A percentile compares a stretch with the other conserved stretches of the same genome.
phyloP scores from a whole-genome alignment of 1,140 invertebrate genomes.

The Heliconius hermathena region DNA sequence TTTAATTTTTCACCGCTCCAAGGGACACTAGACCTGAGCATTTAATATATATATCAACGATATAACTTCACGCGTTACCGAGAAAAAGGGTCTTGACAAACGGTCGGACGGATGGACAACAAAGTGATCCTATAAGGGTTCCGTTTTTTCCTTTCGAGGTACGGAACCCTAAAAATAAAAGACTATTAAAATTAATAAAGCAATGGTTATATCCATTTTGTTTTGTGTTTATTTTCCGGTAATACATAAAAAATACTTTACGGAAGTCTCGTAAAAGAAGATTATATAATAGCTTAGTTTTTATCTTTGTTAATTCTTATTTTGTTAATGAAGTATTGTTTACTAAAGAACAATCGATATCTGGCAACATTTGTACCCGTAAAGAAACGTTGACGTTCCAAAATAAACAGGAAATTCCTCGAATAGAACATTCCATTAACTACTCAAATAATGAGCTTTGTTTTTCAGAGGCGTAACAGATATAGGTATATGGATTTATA shows the following conservation, averaged over 20 bases:
- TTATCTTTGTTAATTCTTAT: background rate
- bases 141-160: too few relatives aligned
- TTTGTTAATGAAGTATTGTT: background rate
- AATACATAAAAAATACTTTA: background rate
- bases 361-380: background rate
- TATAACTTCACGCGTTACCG: too few relatives aligned
- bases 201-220: too few relatives aligned
- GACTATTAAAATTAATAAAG: too few relatives aligned
- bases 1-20: too few relatives aligned
- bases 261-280: background rate
- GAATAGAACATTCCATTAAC: constrained; percentile 19
- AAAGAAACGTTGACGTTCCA: constrained; percentile 2
- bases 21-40: too few relatives aligned
- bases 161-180: too few relatives aligned
- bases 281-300: background rate
- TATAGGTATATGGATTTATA: background rate
- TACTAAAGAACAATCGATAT: background rate
- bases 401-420: constrained; percentile 23
- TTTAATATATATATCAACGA: too few relatives aligned
- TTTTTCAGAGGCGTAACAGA: constrained; percentile 5
- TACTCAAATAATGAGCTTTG: constrained; percentile 23
- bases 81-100: too few relatives aligned
- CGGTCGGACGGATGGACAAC: too few relatives aligned
- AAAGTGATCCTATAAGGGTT: too few relatives aligned
- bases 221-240: too few relatives aligned